Conservation (phyloP, 2,888 invertebrate genomes). For the Thera britannica region DNA sequence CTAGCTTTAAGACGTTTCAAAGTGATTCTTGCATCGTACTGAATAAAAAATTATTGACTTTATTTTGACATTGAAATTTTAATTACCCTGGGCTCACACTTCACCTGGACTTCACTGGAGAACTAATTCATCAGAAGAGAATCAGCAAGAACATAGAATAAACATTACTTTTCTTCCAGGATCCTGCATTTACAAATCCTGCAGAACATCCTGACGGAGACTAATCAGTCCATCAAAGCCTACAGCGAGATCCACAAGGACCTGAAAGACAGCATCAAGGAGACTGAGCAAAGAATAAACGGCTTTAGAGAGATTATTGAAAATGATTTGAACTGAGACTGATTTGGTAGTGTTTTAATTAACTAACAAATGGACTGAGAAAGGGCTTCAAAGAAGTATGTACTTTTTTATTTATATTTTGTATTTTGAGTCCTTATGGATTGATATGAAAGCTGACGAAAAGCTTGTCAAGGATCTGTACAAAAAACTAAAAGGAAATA, state of each 20-base stretch:
- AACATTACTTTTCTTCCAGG: conserved; percentile 49
- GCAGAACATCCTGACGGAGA: conserved; percentile 76
- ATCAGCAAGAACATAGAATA: background rate
- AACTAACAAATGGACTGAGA: background rate
- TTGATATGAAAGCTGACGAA: too few relatives aligned
- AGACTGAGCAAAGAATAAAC: conserved; percentile 69
- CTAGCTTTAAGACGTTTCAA: too few relatives aligned
- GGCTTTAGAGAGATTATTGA: conserved; percentile 66
- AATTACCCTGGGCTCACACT: too few relatives aligned
- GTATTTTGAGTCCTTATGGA: background rate
- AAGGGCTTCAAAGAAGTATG: conserved; percentile 10
- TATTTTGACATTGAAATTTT: too few relatives aligned
- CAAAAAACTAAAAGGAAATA: background rate
- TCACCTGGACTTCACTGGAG: too few relatives aligned
- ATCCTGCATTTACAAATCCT: conserved; percentile 76
- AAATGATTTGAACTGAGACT: conserved; percentile 51
- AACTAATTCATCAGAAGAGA: too few relatives aligned
- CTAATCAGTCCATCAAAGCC: conserved; percentile 75
- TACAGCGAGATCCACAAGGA: conserved; percentile 77
- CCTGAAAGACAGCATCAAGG: conserved; percentile 68
- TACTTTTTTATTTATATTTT: background rate
- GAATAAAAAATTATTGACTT: too few relatives aligned
- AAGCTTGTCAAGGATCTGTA: background rate
- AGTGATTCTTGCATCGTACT: too few relatives aligned
- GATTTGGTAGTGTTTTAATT: background rate